Evolutionary conservation across 2,888 invertebrate species (phyloP).

Genomic region (Heteromyza rotundicornis): DNA sequence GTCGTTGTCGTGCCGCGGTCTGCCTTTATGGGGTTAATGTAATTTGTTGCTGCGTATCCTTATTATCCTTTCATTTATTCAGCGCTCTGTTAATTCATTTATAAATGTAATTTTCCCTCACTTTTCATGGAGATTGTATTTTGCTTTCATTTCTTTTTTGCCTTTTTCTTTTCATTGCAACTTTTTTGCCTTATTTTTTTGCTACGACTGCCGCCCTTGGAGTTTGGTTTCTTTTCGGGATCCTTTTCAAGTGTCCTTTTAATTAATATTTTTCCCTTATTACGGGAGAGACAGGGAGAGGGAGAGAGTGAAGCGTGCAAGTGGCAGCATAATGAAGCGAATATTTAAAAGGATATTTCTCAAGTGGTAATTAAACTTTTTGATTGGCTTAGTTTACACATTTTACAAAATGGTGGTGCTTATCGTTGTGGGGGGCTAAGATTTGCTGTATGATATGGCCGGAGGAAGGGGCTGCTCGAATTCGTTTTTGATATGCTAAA

Average conservation of each 20-base stretch:
- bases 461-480: no score
- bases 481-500: no score
- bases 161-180: not conserved
- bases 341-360: not conserved
- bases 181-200: not conserved
- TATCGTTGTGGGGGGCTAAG: no score
- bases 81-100: constrained; percentile 58
- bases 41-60: constrained; percentile 35
- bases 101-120: constrained; percentile 40
- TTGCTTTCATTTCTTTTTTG: not conserved
- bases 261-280: constrained; percentile 50
- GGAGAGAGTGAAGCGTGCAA: no score
- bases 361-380: constrained; percentile 1
- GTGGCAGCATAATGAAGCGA: not conserved
- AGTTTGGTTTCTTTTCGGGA: no score
- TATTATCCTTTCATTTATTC: constrained; percentile 61
- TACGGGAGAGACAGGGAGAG: not conserved
- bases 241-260: constrained; percentile 35
- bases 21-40: constrained; percentile 12
- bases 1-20: not conserved
- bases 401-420: no score
- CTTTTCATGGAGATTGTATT: constrained; percentile 9
- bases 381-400: not conserved
- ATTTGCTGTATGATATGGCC: no score
- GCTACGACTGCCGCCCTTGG: no score